These are phyloP conservation scores for Torymus auratus DNA, from an alignment of 2,888 invertebrate species.

Conservation along the genomic window DNA sequence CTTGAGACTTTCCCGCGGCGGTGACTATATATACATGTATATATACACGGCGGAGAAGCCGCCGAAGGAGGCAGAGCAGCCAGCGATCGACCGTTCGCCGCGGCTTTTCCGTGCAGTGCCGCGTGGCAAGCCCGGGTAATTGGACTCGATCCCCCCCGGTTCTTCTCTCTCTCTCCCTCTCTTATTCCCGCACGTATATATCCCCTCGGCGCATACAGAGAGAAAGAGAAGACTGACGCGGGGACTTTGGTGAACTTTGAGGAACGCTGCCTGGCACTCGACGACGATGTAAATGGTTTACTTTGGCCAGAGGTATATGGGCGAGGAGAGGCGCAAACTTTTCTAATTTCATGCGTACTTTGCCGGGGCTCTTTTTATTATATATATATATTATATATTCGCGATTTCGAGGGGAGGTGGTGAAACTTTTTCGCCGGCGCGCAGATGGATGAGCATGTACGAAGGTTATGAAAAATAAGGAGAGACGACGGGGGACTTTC, in stretches of 20 bases:
- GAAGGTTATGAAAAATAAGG: too few species aligned
- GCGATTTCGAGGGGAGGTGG: not conserved
- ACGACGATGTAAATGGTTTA: conserved; percentile 48
- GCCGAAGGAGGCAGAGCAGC: too few species aligned
- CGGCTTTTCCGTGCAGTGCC: conserved; percentile 1
- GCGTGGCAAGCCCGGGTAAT: conserved; percentile 58
- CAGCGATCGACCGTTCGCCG: not conserved
- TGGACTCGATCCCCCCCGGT: conserved; percentile 46
- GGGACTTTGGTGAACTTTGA: conserved; percentile 26
- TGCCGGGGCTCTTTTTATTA: not conserved
- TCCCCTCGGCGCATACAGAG: not conserved
- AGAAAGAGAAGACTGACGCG: conserved; percentile 16
- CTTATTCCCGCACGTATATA: not conserved
- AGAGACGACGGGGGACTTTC: too few species aligned
- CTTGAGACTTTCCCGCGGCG: not conserved
- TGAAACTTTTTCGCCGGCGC: too few species aligned
- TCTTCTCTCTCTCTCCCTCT: not conserved
- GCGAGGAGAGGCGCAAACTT: conserved; percentile 27
- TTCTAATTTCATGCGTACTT: conserved; percentile 46
- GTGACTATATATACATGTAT: not conserved
- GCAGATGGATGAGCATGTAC: too few species aligned
- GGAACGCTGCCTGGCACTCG: conserved; percentile 1
- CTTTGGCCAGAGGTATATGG: not conserved
- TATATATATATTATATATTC: conserved; percentile 28
- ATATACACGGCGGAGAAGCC: too few species aligned